Evolutionary conservation across 92 coral and sea anemone species (phyloP).

Genomic region (Parazoanthus darwini): DNA sequence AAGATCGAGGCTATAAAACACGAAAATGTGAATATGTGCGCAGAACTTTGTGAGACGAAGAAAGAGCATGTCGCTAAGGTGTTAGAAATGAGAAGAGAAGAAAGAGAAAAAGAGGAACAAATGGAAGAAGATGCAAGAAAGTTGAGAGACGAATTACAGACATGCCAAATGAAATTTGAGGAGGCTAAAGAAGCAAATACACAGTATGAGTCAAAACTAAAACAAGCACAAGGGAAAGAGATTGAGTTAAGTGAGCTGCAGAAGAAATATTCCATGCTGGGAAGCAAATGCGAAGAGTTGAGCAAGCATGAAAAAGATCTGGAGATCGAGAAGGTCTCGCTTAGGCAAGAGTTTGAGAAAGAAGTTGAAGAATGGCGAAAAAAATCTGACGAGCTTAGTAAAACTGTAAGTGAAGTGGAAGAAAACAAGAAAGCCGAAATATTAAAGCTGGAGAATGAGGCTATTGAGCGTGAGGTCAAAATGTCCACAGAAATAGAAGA

Average conservation of each 20-base stretch:
- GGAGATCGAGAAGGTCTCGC: constrained; percentile 18
- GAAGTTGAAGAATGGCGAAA: constrained; percentile 29
- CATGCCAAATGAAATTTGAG: constrained; percentile 56
- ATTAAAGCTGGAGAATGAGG: constrained; percentile 16
- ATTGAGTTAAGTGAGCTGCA: constrained; percentile 32
- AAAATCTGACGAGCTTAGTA: constrained; percentile 46
- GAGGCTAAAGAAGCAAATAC: constrained; percentile 48
- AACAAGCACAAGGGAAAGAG: constrained; percentile 40
- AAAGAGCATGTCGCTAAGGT: constrained; percentile 71
- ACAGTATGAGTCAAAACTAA: constrained; percentile 52
- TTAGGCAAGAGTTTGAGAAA: constrained; percentile 12
- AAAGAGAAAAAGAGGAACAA: constrained; percentile 60
- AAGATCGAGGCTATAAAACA: constrained; percentile 67
- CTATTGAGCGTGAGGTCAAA: constrained; percentile 41
- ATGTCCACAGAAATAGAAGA: constrained; percentile 47
- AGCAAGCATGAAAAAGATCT: constrained; percentile 36
- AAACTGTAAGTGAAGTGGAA: constrained; percentile 17
- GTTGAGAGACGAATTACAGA: constrained; percentile 53
- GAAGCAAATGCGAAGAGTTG: constrained; percentile 41
- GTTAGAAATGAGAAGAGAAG: constrained; percentile 63
- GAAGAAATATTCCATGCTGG: constrained; percentile 25
- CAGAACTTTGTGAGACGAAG: constrained; percentile 67
- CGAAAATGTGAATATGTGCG: constrained; percentile 58
- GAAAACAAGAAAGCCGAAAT: constrained; percentile 32
- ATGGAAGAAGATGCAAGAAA: constrained; percentile 61